Evolutionary conservation across 1,140 invertebrate species (phyloP).

Genomic region (Lasioglossum albipes): DNA sequence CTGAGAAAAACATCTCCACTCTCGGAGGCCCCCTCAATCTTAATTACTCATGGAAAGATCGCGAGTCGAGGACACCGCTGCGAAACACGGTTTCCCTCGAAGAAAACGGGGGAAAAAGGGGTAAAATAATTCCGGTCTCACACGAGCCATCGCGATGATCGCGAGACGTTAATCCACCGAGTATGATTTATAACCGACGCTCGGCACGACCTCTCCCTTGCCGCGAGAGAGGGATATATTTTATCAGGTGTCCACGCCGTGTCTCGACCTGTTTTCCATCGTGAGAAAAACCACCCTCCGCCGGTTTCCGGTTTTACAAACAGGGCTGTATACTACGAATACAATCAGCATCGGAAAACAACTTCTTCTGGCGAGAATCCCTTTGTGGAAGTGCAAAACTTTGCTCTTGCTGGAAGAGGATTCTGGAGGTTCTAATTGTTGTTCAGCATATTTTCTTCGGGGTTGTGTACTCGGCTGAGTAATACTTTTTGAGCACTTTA

Average conservation of each 20-base stretch:
- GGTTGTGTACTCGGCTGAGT: too few species aligned
- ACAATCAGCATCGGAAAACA: too few species aligned
- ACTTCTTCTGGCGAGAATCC: too few species aligned
- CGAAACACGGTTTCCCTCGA: neutral
- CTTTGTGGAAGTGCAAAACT: too few species aligned
- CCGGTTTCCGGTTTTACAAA: neutral
- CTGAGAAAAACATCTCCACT: too few species aligned
- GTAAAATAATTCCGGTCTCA: neutral
- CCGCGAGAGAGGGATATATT: neutral
- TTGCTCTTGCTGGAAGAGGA: too few species aligned
- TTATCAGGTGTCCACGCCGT: neutral
- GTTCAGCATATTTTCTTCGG: too few species aligned
- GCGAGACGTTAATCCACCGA: neutral
- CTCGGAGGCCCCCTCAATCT: neutral
- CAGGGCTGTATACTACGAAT: too few species aligned
- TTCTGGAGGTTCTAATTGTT: too few species aligned
- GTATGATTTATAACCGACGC: conserved; percentile 13
- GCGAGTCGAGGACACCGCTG: neutral
- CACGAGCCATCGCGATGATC: neutral
- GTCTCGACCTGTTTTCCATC: neutral
- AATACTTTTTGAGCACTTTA: too few species aligned
- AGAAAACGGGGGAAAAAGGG: neutral
- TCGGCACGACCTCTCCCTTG: neutral
- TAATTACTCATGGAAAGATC: conserved; percentile 1
- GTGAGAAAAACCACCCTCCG: neutral